phyloP scores from a whole-genome alignment of 2,113 vertebrate genomes.

The Callopanchax toddi region DNA sequence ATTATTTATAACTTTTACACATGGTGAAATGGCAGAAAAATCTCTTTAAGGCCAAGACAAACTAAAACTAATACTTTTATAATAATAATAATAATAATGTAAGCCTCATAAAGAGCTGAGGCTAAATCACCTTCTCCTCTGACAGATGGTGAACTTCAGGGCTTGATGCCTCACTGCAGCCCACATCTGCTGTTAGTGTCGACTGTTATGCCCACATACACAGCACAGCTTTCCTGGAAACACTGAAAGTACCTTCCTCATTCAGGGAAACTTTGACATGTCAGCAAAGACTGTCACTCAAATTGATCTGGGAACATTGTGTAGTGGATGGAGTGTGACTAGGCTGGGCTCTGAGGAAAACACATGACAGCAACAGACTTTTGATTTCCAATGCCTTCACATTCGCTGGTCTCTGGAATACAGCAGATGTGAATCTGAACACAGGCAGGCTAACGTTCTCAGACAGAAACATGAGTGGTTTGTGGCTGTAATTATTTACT shows the following conservation, averaged over 20 bases:
- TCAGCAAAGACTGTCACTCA: slow-evolving; percentile 11
- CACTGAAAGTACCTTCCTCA: neutral
- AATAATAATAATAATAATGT: too few relatives aligned
- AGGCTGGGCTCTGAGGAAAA: too few relatives aligned
- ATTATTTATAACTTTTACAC: too few relatives aligned
- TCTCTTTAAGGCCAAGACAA: neutral
- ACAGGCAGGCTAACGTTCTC: neutral
- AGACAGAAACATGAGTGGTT: neutral
- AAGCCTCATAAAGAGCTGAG: neutral
- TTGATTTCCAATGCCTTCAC: too few relatives aligned
- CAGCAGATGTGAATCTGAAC: slow-evolving; percentile 5
- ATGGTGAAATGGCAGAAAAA: too few relatives aligned
- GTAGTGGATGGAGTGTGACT: neutral
- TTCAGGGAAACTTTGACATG: slow-evolving; percentile 24
- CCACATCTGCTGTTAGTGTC: slow-evolving; percentile 14
- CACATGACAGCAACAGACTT: too few relatives aligned
- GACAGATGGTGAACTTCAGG: too few relatives aligned
- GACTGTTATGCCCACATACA: neutral
- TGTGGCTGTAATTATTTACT: slow-evolving; percentile 2
- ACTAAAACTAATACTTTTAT: neutral
- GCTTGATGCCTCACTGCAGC: neutral
- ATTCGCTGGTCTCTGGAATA: neutral
- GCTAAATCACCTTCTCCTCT: too few relatives aligned
- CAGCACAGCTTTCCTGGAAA: slow-evolving; percentile 47
- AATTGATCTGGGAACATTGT: slow-evolving; percentile 10